Percentiles rank a stretch among this genome's conserved stretches.
Evolutionary conservation across 2,888 invertebrate species (phyloP).

Genomic region (Parthenolecanium corni): DNA sequence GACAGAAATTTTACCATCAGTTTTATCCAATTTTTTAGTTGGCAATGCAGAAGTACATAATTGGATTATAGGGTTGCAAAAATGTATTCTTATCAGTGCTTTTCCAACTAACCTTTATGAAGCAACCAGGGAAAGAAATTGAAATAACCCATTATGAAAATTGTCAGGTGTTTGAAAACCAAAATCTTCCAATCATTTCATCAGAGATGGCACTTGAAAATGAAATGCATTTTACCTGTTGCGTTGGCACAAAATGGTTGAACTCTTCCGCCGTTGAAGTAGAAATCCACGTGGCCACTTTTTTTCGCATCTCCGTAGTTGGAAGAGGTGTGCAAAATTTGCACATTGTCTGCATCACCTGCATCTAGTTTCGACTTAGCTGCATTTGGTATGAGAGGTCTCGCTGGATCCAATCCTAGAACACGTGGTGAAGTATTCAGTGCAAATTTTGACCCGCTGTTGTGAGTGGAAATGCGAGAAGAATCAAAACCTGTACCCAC

Average conservation of each 20-base stretch:
- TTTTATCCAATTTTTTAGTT: no score
- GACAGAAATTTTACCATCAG: no score
- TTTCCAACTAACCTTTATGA: no score
- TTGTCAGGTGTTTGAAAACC: no score
- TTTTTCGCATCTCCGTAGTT: constrained; percentile 63
- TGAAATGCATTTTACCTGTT: no score
- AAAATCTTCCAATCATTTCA: no score
- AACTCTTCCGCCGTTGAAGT: constrained; percentile 62
- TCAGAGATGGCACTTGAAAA: no score
- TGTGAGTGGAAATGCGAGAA: not conserved
- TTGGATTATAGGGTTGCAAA: no score
- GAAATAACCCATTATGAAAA: no score
- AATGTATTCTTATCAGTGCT: no score
- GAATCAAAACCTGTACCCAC: constrained; percentile 37
- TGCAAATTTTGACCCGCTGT: not conserved
- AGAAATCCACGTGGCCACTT: constrained; percentile 66
- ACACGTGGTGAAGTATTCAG: not conserved
- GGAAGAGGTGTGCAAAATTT: constrained; percentile 67
- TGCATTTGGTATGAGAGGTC: constrained; percentile 55
- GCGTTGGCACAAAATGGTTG: constrained; percentile 65
- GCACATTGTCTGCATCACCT: constrained; percentile 64
- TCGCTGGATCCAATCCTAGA: constrained; percentile 58
- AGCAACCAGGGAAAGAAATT: no score
- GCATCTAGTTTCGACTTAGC: constrained; percentile 53
- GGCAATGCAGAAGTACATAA: no score